Base-by-base conservation (phyloP, 2,797 vertebrate species). In the Argya squamiceps region DNA sequence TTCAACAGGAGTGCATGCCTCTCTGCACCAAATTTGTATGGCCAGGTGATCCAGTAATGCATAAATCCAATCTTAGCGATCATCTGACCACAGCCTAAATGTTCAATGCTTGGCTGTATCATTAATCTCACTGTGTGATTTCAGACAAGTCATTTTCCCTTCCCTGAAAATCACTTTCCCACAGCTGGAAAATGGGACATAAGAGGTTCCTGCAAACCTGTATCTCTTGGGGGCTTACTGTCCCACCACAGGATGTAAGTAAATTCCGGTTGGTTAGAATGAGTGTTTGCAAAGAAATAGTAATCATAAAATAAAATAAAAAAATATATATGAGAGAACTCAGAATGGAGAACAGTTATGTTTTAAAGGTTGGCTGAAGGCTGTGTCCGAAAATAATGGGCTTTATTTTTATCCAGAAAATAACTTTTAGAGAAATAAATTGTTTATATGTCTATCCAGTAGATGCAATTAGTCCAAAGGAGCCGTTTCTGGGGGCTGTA, bases 111-210 rank as follows among this genome's bases (percentile, higher is more conserved):
- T 89, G 58, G 23, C 29, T 91, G 46, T 81, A 11, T 62, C 80
- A 56, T 94, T 96, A 96, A 92, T 84, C 80, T 94, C 89, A 62
- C 84, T 37, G 58, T 70, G 74, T 81, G 89, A 86, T 64, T 95
- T 96, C 88, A 94, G 81, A 92, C 37, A 92, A 81, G 59, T 32
- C 19, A 78, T 93, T 95, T 95, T 95, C 84, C 91, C 62, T 93
- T 91, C 71, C 56, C 60, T 60, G 81, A 83, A 74, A 95, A 92
- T 83, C 41, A 71, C 58, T 84, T 93, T 88, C 59, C 78, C 71
- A 55, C 91, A 87, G 87, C 58, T 89, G 68, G 90, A 94, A 92
- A 93, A 92, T 13, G 32, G 79, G 78, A 92, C 26, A 44, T 55
- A 88, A 55, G 58, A 82, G 46, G 50, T 53, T 94, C n/a, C 82